A percentile compares a stretch with the other conserved stretches of the same genome.
These are phyloP conservation scores for Sphenopsis melanotis DNA, from an alignment of 2,797 vertebrate genomes.

Conservation along the genomic window DNA sequence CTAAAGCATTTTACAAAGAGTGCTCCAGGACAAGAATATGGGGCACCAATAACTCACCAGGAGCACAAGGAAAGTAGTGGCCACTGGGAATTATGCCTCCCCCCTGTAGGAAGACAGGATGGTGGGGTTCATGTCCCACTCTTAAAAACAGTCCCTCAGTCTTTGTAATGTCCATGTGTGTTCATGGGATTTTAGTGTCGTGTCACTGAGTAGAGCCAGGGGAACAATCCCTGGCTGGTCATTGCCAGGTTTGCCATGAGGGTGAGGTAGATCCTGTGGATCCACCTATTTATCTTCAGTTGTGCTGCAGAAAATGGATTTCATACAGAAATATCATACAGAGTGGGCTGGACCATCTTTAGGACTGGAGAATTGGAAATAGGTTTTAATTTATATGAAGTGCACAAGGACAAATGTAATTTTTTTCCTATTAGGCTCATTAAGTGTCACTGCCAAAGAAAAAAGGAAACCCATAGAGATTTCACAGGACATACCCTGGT, in stretches of 20 bases:
- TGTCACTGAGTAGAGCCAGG: not conserved
- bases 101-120: not conserved
- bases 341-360: not conserved
- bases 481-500: not conserved
- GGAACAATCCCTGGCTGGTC: not conserved
- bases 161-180: not conserved
- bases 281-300: not conserved
- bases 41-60: not conserved
- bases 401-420: not conserved
- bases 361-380: not conserved
- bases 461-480: not conserved
- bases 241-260: not conserved
- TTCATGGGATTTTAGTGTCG: not conserved
- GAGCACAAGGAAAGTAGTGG: not conserved
- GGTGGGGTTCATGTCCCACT: not conserved
- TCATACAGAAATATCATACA: not conserved
- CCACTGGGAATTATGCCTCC: not conserved
- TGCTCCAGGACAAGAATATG: not conserved
- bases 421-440: not conserved
- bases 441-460: not conserved
- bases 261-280: not conserved
- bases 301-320: not conserved
- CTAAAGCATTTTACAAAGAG: not conserved
- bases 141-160: not conserved
- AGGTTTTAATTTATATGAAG: not conserved